Percentiles rank a stretch among this genome's conserved stretches.
Evolutionary conservation across 2,113 vertebrate genomes (phyloP).

Genomic region (Mirza zaza): DNA sequence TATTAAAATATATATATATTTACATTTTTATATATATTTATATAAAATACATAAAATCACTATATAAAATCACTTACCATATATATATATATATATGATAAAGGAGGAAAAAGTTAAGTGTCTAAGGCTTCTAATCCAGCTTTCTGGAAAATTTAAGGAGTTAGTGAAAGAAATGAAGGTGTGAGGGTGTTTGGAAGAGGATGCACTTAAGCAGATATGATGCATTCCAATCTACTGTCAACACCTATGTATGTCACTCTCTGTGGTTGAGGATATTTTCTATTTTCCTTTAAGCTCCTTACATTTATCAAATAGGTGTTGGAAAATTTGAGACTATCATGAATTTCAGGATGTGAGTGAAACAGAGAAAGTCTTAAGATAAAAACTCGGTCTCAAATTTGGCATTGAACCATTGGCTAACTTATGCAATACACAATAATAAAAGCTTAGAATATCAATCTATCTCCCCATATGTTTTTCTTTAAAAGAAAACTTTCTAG

Average conservation of each 20-base stretch:
- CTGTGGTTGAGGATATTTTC: neutral
- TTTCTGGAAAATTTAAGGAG: neutral
- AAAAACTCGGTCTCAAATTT: slow-evolving; percentile 34
- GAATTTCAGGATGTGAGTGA: neutral
- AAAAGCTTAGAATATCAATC: neutral
- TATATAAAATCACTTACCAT: too few species aligned
- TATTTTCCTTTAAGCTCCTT: neutral
- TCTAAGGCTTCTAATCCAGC: neutral
- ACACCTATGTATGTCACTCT: neutral
- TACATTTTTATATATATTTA: too few species aligned
- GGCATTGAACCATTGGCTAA: neutral
- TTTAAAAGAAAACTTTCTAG: neutral
- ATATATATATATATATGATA: neutral
- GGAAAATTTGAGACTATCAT: neutral
- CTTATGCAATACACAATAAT: neutral
- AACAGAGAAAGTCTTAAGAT: neutral
- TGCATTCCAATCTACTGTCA: neutral
- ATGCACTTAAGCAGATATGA: neutral
- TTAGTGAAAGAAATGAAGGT: neutral
- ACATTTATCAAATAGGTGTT: neutral
- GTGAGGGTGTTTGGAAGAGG: neutral
- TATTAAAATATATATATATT: neutral
- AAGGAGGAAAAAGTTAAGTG: neutral
- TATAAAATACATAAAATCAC: too few species aligned
- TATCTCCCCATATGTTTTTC: neutral